These are phyloP conservation scores for Galendromus occidentalis DNA, from an alignment of 1,140 invertebrate genomes.

Conservation along the genomic window DNA sequence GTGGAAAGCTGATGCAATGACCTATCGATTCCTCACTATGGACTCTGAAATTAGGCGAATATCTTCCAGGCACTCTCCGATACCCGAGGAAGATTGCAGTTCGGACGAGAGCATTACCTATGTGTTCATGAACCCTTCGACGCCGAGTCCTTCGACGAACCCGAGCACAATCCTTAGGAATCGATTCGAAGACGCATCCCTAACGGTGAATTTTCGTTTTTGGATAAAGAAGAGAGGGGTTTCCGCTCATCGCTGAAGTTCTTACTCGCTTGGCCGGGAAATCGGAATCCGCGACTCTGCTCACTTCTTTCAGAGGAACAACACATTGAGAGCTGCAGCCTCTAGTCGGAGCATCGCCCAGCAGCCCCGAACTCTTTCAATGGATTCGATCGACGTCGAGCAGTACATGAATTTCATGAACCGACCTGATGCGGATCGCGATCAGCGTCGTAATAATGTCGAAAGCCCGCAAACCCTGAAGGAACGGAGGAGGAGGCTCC, in stretches of 20 bases:
- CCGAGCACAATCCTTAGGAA: background rate
- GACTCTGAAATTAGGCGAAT: background rate
- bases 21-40: background rate
- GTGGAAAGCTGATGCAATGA: background rate
- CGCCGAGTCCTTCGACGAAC: background rate
- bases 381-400: conserved; percentile 6
- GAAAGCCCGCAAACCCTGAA: background rate
- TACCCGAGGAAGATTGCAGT: conserved; percentile 1
- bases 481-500: background rate
- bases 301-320: no score
- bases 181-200: no score
- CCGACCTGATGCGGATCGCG: background rate
- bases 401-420: conserved; percentile 8
- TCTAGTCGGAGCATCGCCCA: background rate
- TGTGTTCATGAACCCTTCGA: background rate
- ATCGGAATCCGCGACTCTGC: no score
- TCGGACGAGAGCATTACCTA: conserved; percentile 10
- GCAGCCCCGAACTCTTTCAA: background rate
- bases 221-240: no score
- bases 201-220: no score
- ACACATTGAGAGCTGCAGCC: no score
- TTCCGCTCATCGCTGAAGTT: no score
- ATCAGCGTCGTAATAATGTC: background rate
- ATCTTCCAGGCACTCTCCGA: background rate
- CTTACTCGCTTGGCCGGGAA: no score